Evolutionary conservation across 1,140 invertebrate species (phyloP), one percentile per base, ranked within the genome.

Genomic region (Oncopeltus fasciatus): DNA sequence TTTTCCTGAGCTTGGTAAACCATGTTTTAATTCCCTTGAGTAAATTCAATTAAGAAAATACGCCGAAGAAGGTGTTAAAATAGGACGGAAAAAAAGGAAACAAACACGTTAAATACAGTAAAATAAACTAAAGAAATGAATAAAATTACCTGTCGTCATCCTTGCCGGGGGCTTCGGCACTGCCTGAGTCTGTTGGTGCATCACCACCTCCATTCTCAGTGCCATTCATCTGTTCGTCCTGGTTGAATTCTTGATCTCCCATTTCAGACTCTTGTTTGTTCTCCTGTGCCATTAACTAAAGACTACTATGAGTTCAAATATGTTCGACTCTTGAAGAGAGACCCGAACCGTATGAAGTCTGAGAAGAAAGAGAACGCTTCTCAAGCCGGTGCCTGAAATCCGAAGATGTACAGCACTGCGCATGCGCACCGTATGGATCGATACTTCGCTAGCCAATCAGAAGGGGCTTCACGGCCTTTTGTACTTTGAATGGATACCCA

Each of bases 91-190:
- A 57, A n/a, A 14, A 46, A 46, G 38, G 24, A 59, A 18, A 59
- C 16, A 2, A n/a, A n/a, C n/a, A n/a, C n/a, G n/a, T n/a, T n/a
- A n/a, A n/a, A n/a, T 16, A 44, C 33, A 59, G 20, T 59, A 4
- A 3, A 51, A 51, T 27, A 20, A 4, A 18, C 26, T 43, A 4
- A 11, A 20, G n/a, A 18, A 24, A 53, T 21, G 31, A 63, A 53
- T 33, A 14, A 33, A 49, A 69, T 71, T 70, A 85, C 83, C 83
- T 84, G 78, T 85, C 83, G 75, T 85, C 83, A 76, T 84, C 83
- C 70, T 82, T 80, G 71, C 82, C 82, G 38, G 82, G 81, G 60
- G 79, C 78, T 72, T 81, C 79, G 21, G 78, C 78, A 74, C 80
- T 79, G 66, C 81, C 81, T 73, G 79, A 78, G 68, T 83, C 79